These are phyloP conservation scores for Cricetomys ansorgei DNA, from an alignment of 2,113 vertebrate genomes.

Conservation along the genomic window DNA sequence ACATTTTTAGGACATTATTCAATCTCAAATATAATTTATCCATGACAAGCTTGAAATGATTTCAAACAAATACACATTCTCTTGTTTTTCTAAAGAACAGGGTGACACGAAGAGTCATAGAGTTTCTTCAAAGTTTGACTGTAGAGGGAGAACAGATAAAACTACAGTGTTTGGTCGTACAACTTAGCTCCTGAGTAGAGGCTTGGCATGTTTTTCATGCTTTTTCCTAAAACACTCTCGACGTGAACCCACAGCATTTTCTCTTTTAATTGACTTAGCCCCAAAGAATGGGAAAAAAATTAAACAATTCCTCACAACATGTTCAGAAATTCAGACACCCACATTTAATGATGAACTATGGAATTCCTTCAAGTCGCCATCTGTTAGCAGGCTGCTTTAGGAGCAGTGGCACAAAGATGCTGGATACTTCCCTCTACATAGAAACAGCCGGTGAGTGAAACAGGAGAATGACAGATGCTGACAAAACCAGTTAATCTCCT, in stretches of 20 bases:
- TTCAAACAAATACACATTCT: constrained; percentile 30
- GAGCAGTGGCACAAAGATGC: constrained; percentile 42
- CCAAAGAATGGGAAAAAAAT: constrained; percentile 52
- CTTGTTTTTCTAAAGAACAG: constrained; percentile 5
- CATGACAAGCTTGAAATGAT: neutral
- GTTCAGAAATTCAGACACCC: constrained; percentile 65
- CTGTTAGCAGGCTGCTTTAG: constrained; percentile 61
- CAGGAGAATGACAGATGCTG: constrained; percentile 54
- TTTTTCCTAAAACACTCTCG: constrained; percentile 42
- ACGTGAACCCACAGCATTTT: neutral
- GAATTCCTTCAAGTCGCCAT: constrained; percentile 65
- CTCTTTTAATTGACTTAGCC: constrained; percentile 46
- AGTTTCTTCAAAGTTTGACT: neutral
- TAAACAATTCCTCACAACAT: constrained; percentile 64
- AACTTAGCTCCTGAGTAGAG: constrained; percentile 24
- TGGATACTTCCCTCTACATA: constrained; percentile 44
- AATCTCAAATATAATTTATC: constrained; percentile 25
- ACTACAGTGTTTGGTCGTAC: neutral
- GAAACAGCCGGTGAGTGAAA: constrained; percentile 68
- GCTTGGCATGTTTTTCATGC: constrained; percentile 23
- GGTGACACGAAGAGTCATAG: neutral
- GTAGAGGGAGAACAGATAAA: neutral
- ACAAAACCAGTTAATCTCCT: constrained; percentile 63
- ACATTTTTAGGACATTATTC: constrained; percentile 21
- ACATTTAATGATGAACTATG: constrained; percentile 75